A percentile compares a stretch with the other conserved stretches of the same genome.
These are phyloP conservation scores for Antechinus flavipes DNA, from an alignment of 2,113 vertebrate genomes.

Conservation along the genomic window DNA sequence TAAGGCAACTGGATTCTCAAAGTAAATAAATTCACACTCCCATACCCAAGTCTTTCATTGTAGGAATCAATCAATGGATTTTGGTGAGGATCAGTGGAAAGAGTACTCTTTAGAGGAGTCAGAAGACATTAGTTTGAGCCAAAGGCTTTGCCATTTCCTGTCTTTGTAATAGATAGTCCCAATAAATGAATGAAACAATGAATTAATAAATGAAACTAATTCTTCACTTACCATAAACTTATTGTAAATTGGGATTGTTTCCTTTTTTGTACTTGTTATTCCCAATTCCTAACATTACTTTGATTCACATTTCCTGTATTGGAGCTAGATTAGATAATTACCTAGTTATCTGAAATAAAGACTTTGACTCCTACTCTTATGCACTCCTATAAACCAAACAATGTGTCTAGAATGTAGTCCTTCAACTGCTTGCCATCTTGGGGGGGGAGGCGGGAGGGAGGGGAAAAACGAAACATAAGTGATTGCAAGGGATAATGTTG, in stretches of 20 bases:
- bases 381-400: too few relatives aligned
- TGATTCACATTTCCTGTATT: too few relatives aligned
- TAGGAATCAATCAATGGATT: not conserved
- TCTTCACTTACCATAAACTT: too few relatives aligned
- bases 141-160: not conserved
- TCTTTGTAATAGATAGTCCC: not conserved
- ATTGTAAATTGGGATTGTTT: too few relatives aligned
- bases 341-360: too few relatives aligned
- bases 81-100: not conserved
- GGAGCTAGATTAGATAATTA: too few relatives aligned
- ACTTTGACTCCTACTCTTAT: too few relatives aligned
- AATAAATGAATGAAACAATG: not conserved
- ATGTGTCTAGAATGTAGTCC: too few relatives aligned
- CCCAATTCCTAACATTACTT: not conserved
- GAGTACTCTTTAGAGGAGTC: not conserved
- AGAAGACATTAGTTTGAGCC: not conserved
- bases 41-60: conserved; percentile 7
- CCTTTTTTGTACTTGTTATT: not conserved
- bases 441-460: too few relatives aligned
- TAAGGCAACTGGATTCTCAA: conserved; percentile 21
- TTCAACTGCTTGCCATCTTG: too few relatives aligned
- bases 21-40: not conserved
- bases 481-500: too few relatives aligned
- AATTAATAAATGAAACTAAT: not conserved
- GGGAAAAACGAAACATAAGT: too few relatives aligned